These are phyloP conservation scores for Pararge aegeria DNA, from an alignment of 1,140 invertebrate genomes.

Conservation along the genomic window DNA sequence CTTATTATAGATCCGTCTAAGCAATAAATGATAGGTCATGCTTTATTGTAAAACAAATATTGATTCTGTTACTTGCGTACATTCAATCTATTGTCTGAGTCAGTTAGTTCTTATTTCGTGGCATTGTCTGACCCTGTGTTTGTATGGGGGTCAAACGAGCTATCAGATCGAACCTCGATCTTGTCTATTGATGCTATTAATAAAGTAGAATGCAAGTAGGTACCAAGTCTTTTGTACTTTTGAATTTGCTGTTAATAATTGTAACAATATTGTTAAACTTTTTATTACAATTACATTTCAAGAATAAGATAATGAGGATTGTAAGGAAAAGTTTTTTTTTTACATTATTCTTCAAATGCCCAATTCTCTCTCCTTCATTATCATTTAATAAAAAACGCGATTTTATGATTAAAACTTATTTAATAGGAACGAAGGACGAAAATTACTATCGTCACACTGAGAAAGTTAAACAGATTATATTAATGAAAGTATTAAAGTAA, in stretches of 20 bases:
- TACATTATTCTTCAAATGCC: too few relatives aligned
- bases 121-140: constrained; percentile 48
- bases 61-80: constrained; percentile 22
- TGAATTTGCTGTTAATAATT: background rate
- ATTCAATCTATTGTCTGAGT: constrained; percentile 32
- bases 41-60: constrained; percentile 18
- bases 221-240: background rate
- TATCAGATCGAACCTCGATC: constrained; percentile 57
- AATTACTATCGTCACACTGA: too few relatives aligned
- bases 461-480: too few relatives aligned
- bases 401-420: too few relatives aligned
- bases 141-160: constrained; percentile 41
- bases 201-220: constrained; percentile 29
- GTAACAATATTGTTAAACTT: background rate
- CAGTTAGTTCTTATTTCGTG: constrained; percentile 60
- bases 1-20: background rate
- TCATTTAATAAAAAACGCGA: too few relatives aligned
- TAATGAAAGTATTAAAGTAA: background rate
- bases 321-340: too few relatives aligned
- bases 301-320: too few relatives aligned
- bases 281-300: background rate
- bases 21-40: background rate
- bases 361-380: too few relatives aligned
- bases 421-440: too few relatives aligned
- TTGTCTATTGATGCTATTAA: constrained; percentile 48